phyloP scores from a whole-genome alignment of 2,797 vertebrate species.

The Aphelocoma californica region DNA sequence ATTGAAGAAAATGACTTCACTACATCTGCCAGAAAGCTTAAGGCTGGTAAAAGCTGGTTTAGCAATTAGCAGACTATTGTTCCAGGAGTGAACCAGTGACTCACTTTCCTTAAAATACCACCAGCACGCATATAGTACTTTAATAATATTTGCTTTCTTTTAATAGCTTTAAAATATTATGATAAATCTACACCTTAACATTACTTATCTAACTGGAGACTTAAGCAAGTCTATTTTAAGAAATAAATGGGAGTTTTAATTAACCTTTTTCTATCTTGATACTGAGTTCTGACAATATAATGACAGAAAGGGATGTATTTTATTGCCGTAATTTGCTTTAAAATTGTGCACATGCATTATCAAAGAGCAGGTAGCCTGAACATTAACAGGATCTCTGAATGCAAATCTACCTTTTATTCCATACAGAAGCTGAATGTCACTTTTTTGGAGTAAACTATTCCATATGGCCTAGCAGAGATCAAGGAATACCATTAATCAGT shows the following conservation, averaged over 20 bases:
- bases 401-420: background rate
- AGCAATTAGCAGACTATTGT: constrained; percentile 41
- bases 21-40: constrained; percentile 27
- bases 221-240: background rate
- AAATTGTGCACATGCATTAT: background rate
- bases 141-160: background rate
- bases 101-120: background rate
- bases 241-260: constrained; percentile 10
- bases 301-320: background rate
- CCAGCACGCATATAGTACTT: background rate
- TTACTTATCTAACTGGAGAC: background rate
- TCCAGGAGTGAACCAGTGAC: background rate
- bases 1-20: background rate
- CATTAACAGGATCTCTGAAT: background rate
- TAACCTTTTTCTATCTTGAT: background rate
- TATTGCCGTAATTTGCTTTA: background rate
- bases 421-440: background rate
- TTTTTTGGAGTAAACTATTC: background rate
- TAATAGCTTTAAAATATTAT: constrained; percentile 23
- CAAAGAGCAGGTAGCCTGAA: background rate
- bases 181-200: background rate
- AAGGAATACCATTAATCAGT: background rate
- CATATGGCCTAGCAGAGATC: background rate
- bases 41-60: constrained; percentile 26
- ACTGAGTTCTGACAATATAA: background rate